Conservation (phyloP, 2,888 invertebrate genomes). For the Eilema griseolum region DNA sequence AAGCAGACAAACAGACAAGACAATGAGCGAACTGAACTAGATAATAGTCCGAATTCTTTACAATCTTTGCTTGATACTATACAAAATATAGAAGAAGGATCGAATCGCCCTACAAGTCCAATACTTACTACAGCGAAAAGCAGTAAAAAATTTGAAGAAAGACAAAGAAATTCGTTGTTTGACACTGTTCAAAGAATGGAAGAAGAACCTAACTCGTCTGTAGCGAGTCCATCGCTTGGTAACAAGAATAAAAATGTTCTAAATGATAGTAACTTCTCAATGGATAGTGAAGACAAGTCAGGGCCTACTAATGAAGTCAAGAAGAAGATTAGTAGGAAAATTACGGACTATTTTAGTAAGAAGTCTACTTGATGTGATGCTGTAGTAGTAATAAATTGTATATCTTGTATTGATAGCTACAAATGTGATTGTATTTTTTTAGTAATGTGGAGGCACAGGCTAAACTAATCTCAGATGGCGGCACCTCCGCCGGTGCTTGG, state of each 20-base stretch:
- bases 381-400: not conserved
- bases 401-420: not conserved
- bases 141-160: slow-evolving; percentile 9
- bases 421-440: not conserved
- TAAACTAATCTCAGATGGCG: too few species aligned
- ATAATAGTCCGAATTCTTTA: not conserved
- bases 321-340: slow-evolving; percentile 72
- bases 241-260: slow-evolving; percentile 32
- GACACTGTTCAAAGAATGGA: slow-evolving; percentile 44
- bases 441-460: too few species aligned
- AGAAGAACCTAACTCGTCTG: slow-evolving; percentile 53
- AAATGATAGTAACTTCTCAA: slow-evolving; percentile 33
- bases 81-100: slow-evolving; percentile 6
- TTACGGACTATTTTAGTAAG: slow-evolving; percentile 79
- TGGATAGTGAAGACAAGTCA: slow-evolving; percentile 45
- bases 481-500: too few species aligned
- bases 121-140: slow-evolving; percentile 5
- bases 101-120: not conserved
- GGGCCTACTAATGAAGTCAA: slow-evolving; percentile 65
- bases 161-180: slow-evolving; percentile 32
- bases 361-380: slow-evolving; percentile 54
- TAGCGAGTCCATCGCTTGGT: slow-evolving; percentile 54
- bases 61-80: slow-evolving; percentile 13
- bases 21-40: not conserved
- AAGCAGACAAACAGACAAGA: slow-evolving; percentile 5